Conservation (phyloP, 2,888 invertebrate genomes). For the Amphipyra tragopoginis region DNA sequence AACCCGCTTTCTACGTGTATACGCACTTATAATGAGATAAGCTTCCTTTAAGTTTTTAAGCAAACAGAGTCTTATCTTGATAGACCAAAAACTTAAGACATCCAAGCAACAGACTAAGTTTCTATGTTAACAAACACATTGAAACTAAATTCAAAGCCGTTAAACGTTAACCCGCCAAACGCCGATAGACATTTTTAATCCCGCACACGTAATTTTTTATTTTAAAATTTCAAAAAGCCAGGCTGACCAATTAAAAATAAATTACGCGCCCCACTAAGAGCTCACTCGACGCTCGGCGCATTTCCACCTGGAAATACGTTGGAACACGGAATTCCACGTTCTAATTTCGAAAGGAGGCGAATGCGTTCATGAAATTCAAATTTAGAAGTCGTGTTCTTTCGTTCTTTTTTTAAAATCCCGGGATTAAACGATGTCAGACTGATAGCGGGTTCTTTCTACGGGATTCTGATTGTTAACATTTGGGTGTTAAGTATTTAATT, state of each 20-base stretch:
- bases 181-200: conserved; percentile 39
- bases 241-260: conserved; percentile 69
- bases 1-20: too few relatives aligned
- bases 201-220: conserved; percentile 45
- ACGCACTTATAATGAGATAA: too few relatives aligned
- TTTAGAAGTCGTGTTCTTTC: conserved; percentile 64
- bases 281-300: conserved; percentile 49
- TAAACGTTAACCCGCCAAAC: conserved; percentile 26
- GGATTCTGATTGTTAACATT: conserved; percentile 52
- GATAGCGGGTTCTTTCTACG: conserved; percentile 56
- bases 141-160: background rate
- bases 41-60: too few relatives aligned
- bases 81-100: too few relatives aligned
- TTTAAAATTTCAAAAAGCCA: conserved; percentile 43
- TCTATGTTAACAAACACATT: background rate
- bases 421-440: conserved; percentile 67
- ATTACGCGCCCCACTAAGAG: conserved; percentile 59
- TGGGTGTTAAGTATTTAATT: conserved; percentile 48
- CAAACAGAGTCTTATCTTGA: too few relatives aligned
- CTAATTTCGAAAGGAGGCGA: conserved; percentile 66
- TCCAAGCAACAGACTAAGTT: too few relatives aligned
- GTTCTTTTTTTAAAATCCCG: conserved; percentile 60
- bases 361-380: conserved; percentile 70
- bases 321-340: conserved; percentile 64
- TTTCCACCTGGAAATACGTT: conserved; percentile 56